Conservation (phyloP, 2,797 vertebrate species). For the Mustela erminea region DNA sequence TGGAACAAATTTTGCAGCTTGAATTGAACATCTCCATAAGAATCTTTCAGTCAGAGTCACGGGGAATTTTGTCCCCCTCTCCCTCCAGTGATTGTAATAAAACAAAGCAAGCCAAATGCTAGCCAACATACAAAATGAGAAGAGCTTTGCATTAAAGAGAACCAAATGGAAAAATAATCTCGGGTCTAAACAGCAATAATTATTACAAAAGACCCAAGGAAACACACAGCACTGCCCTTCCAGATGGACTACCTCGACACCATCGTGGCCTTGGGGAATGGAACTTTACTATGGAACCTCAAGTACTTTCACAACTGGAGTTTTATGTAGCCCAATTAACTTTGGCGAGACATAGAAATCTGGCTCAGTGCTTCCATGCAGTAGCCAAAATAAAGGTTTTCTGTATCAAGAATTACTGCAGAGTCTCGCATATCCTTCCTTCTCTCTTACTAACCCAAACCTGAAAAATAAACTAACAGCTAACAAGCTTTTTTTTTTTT, state of each 20-base stretch:
- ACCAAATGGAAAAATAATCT: conserved; percentile 12
- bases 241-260: not conserved
- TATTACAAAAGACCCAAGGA: not conserved
- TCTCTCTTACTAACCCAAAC: conserved; percentile 71
- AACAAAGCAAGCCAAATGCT: not conserved
- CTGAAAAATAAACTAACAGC: conserved; percentile 70
- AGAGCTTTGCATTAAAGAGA: not conserved
- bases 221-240: not conserved
- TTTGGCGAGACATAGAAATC: conserved; percentile 78
- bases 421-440: conserved; percentile 64
- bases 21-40: not conserved
- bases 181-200: conserved; percentile 38
- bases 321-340: conserved; percentile 70
- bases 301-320: conserved; percentile 72
- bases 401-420: conserved; percentile 70
- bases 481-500: conserved; percentile 59
- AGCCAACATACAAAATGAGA: not conserved
- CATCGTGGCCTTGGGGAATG: not conserved
- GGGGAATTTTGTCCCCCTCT: not conserved
- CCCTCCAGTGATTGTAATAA: not conserved
- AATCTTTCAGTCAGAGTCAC: not conserved
- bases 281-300: conserved; percentile 12
- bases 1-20: not conserved
- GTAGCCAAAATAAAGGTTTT: conserved; percentile 73
- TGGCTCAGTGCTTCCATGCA: conserved; percentile 41